Conservation (phyloP, 2,113 vertebrate species). For the Dicrurus megarhynchus region DNA sequence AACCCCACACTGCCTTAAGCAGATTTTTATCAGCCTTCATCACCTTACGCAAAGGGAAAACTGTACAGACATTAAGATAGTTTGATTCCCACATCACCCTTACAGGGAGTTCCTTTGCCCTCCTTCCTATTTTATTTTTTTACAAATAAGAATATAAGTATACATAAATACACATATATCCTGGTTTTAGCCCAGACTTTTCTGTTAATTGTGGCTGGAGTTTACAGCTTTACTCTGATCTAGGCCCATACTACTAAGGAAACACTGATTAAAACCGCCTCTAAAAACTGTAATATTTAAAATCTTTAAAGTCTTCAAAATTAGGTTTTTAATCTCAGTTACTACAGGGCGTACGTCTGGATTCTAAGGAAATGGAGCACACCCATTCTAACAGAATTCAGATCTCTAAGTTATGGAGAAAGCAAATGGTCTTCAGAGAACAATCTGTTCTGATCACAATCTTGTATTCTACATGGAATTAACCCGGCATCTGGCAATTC, state of each 20-base stretch:
- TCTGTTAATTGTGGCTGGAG: not conserved
- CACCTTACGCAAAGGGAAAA: not conserved
- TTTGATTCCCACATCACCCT: not conserved
- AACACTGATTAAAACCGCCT: not conserved
- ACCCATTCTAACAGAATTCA: not conserved
- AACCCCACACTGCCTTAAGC: not conserved
- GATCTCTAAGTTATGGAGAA: not conserved
- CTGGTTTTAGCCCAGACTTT: not conserved
- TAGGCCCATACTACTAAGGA: not conserved
- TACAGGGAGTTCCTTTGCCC: not conserved
- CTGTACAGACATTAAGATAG: not conserved
- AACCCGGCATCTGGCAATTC: not conserved
- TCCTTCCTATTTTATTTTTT: not conserved
- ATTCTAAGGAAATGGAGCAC: not conserved
- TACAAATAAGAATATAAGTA: not conserved
- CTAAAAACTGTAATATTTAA: not conserved
- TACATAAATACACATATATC: not conserved
- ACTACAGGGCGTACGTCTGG: rapidly evolving
- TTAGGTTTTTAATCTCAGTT: not conserved
- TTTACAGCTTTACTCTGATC: not conserved
- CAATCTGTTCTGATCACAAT: not conserved
- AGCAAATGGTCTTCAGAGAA: not conserved
- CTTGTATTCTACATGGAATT: not conserved
- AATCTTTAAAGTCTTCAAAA: not conserved
- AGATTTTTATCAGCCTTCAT: not conserved